Evolutionary conservation across 2,888 invertebrate genomes (phyloP).

Genomic region (Bellardia bayeri): DNA sequence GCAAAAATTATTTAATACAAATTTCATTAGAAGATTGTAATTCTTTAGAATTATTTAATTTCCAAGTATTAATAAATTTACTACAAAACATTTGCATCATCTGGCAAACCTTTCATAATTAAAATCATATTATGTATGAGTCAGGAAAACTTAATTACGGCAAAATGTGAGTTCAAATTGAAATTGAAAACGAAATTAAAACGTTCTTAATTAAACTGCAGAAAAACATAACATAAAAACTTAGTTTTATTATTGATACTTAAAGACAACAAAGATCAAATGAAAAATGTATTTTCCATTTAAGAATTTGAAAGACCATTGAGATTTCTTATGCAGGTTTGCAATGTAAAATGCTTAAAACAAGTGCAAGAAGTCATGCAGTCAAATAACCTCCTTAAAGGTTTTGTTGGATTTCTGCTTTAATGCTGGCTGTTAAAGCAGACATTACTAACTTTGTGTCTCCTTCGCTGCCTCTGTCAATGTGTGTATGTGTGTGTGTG

Average conservation of each 20-base stretch:
- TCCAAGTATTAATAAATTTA: too few species aligned
- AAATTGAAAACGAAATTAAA: not conserved
- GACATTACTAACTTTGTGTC: not conserved
- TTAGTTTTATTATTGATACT: not conserved
- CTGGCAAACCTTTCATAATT: not conserved
- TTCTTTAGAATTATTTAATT: too few species aligned
- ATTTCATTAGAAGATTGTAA: too few species aligned
- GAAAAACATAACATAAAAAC: not conserved
- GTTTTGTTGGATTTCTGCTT: not conserved
- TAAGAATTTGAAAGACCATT: not conserved
- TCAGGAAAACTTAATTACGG: not conserved
- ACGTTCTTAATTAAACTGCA: slow-evolving; percentile 3
- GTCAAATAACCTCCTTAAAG: not conserved
- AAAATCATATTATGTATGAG: not conserved
- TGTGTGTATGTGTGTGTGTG: slow-evolving; percentile 1
- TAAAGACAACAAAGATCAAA: not conserved
- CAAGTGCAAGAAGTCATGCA: not conserved
- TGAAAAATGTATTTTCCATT: not conserved
- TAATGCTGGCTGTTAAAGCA: slow-evolving; percentile 10
- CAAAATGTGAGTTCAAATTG: not conserved
- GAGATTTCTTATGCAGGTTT: not conserved
- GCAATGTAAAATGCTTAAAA: not conserved
- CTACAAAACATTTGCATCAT: too few species aligned
- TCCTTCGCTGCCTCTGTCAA: not conserved
- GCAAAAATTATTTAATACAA: too few species aligned